phyloP scores from a whole-genome alignment of 37 sponge, comb jelly and placozoan genomes.

The Crambe crambe region DNA sequence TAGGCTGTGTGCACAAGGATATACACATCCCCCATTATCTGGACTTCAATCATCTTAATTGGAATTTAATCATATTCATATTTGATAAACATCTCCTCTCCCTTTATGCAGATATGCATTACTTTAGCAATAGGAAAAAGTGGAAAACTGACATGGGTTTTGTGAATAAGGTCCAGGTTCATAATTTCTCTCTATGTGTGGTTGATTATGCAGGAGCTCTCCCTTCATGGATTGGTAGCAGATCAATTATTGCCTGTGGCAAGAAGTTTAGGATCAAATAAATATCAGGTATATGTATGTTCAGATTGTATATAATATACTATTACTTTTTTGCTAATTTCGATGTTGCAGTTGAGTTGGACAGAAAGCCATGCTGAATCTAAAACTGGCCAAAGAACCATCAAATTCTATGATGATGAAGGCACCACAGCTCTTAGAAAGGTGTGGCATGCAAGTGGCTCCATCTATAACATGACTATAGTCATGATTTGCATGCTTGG shows the following conservation, averaged over 20 bases:
- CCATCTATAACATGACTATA: too few relatives aligned
- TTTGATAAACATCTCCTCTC: too few relatives aligned
- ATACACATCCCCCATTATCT: too few relatives aligned
- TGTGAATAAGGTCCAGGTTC: too few relatives aligned
- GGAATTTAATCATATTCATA: too few relatives aligned
- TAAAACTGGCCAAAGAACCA: constrained; percentile 39
- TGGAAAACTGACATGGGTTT: too few relatives aligned
- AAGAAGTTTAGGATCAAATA: constrained; percentile 28
- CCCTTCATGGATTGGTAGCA: constrained; percentile 48
- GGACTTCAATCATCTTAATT: too few relatives aligned
- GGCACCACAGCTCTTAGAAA: constrained; percentile 65
- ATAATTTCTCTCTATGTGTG: background rate
- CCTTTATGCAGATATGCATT: too few relatives aligned
- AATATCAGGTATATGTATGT: constrained; percentile 61
- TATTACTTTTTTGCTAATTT: too few relatives aligned
- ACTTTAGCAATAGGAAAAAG: too few relatives aligned
- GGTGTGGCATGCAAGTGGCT: constrained; percentile 38
- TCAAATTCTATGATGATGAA: constrained; percentile 75
- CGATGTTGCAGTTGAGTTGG: constrained; percentile 61
- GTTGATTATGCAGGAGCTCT: background rate
- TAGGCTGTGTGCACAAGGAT: too few relatives aligned
- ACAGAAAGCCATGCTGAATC: constrained; percentile 37
- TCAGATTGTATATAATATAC: too few relatives aligned
- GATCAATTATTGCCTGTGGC: constrained; percentile 55
- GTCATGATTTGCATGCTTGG: background rate